Conservation (phyloP, 2,113 vertebrate species). For the Salminus brasiliensis region DNA sequence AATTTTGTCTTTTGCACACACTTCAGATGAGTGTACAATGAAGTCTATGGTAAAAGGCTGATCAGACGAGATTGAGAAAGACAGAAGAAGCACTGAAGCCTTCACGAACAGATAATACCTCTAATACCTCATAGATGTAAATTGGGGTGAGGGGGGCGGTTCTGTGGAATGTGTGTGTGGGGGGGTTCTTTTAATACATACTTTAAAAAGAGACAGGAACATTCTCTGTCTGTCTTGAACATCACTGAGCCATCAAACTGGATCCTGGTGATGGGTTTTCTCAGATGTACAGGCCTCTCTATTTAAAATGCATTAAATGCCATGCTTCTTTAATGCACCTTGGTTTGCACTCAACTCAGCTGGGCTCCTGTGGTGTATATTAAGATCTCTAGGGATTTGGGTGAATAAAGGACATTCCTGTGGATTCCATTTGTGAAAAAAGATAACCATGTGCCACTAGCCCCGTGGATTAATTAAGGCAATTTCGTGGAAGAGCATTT, state of each 20-base stretch:
- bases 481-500: slow-evolving; percentile 23
- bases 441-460: neutral
- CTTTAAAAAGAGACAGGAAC: neutral
- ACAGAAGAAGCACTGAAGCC: too few species aligned
- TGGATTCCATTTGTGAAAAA: slow-evolving; percentile 26
- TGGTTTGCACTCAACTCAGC: slow-evolving; percentile 68
- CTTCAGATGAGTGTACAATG: too few species aligned
- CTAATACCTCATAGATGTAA: too few species aligned
- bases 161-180: too few species aligned
- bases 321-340: slow-evolving; percentile 65
- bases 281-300: slow-evolving; percentile 63
- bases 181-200: too few species aligned
- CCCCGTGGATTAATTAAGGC: slow-evolving; percentile 30
- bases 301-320: slow-evolving; percentile 78
- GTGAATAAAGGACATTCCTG: slow-evolving; percentile 20
- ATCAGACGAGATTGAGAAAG: too few species aligned
- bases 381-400: neutral
- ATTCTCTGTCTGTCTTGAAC: neutral
- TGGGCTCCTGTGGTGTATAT: slow-evolving; percentile 63
- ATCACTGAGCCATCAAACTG: neutral
- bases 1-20: too few species aligned
- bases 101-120: too few species aligned
- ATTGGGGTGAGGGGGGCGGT: too few species aligned
- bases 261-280: slow-evolving; percentile 48
- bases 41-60: too few species aligned